Percentiles rank a stretch among this genome's conserved stretches.
Evolutionary conservation across 2,888 invertebrate genomes (phyloP).

Genomic region (Nematopogon swammerdamellus): DNA sequence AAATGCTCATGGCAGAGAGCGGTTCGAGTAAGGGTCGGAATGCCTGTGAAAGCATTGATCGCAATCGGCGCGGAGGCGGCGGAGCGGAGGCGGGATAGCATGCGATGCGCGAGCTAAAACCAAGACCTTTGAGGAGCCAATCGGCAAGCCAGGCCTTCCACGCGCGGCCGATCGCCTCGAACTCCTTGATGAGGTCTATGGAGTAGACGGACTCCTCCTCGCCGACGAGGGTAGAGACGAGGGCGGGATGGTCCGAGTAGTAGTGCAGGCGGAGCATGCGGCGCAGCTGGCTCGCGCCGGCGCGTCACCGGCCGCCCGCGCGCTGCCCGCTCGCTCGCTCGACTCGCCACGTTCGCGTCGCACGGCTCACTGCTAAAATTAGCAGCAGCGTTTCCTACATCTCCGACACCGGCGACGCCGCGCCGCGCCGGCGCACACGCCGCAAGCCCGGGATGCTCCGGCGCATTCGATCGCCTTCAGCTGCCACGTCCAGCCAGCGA

Average conservation of each 20-base stretch:
- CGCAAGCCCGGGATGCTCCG: slow-evolving; percentile 4
- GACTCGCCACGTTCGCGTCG: slow-evolving; percentile 44
- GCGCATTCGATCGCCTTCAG: slow-evolving; percentile 1
- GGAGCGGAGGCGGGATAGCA: too few species aligned
- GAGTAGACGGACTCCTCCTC: slow-evolving; percentile 66
- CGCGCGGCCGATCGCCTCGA: slow-evolving; percentile 73
- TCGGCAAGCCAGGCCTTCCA: slow-evolving; percentile 76
- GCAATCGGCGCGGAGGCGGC: too few species aligned
- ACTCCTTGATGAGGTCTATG: slow-evolving; percentile 83
- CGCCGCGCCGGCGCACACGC: slow-evolving; percentile 10
- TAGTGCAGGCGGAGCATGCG: slow-evolving; percentile 80
- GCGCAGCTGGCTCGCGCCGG: slow-evolving; percentile 31
- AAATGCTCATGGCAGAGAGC: too few species aligned
- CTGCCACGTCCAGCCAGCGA: too few species aligned
- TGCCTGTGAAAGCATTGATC: too few species aligned
- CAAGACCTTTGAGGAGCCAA: slow-evolving; percentile 66
- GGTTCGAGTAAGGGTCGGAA: too few species aligned
- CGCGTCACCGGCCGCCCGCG: slow-evolving; percentile 28
- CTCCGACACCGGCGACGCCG: slow-evolving; percentile 11
- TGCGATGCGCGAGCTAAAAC: too few species aligned
- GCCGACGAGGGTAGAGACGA: slow-evolving; percentile 57
- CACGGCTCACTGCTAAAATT: slow-evolving; percentile 53
- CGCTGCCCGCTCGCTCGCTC: too few species aligned
- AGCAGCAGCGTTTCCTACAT: slow-evolving; percentile 23
- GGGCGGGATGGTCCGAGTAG: slow-evolving; percentile 75